These are phyloP conservation scores for Apocrypta bakeri DNA, from an alignment of 1,140 invertebrate species.

Conservation along the genomic window DNA sequence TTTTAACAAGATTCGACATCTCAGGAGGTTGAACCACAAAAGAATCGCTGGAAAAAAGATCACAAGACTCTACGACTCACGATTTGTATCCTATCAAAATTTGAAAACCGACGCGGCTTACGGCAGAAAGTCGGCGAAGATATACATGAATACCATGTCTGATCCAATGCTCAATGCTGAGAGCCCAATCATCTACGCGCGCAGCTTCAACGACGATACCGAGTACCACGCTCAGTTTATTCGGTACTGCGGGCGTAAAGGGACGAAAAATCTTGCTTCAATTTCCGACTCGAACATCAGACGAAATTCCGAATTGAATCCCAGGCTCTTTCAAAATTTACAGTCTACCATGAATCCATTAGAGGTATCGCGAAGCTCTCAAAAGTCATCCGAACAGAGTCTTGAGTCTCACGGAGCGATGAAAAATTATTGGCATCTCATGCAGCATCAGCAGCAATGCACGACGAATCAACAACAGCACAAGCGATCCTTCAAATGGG, in stretches of 20 bases:
- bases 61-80: slow-evolving; percentile 57
- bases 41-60: slow-evolving; percentile 59
- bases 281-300: slow-evolving; percentile 69
- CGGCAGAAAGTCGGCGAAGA: slow-evolving; percentile 52
- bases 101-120: slow-evolving; percentile 59
- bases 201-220: slow-evolving; percentile 49
- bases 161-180: slow-evolving; percentile 65
- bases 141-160: slow-evolving; percentile 65
- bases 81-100: slow-evolving; percentile 69
- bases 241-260: too few species aligned
- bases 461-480: slow-evolving; percentile 53
- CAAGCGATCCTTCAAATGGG: slow-evolving; percentile 50
- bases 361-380: too few species aligned
- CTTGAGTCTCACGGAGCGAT: slow-evolving; percentile 53
- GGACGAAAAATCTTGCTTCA: slow-evolving; percentile 61
- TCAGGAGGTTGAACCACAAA: slow-evolving; percentile 64
- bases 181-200: slow-evolving; percentile 44
- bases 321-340: slow-evolving; percentile 43
- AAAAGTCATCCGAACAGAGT: slow-evolving; percentile 55
- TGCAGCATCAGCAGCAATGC: too few species aligned
- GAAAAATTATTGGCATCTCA: too few species aligned
- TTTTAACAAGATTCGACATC: slow-evolving; percentile 68
- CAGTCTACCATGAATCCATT: too few species aligned
- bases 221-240: too few species aligned
- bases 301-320: slow-evolving; percentile 44